Base-by-base conservation (phyloP, 1,140 invertebrate genomes). In the Alviniconcha marisindica region DNA sequence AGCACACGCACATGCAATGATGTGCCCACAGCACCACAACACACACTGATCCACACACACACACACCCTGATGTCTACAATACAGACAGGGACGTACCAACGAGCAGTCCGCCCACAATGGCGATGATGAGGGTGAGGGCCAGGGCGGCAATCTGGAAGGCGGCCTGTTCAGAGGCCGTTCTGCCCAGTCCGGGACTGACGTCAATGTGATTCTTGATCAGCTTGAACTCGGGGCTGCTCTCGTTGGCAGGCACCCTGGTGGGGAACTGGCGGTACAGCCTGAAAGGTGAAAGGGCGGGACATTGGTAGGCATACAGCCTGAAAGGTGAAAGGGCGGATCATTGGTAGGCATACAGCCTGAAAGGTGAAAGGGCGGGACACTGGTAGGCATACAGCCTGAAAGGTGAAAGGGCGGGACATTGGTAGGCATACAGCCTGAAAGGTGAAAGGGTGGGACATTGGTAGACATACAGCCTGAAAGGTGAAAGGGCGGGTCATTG, bases 141-240 rank as follows among this genome's bases (percentile, higher is more conserved):
- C 12, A 98, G 93, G 2, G 96, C 96, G 7, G 96, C 92, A 66
- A 97, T 92, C 94, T 98, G 97, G 93, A 95, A 97, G 12, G 94
- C 94, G 1, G 96, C 97, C 94, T 98, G 97, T n/a, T 94, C 89
- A 24, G 88, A 90, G 4, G 95, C 95, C 38, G 95, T 95, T 83
- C 97, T 93, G 44, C 95, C 95, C 2, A 94, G 86, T 0, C 95
- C 96, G 12, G 93, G 83, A 69, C 92, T 85, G 7, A 94, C 82
- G 24, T 90, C 77, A 24, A 84, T 88, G 38, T 81, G 48, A 28
- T 24, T 12, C 33, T 77, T 14, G 28, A 87, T 69, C 0, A 83
- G n/a, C 15, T 51, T n/a, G 42, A 85, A 85, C 38, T 87, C 87
- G 0, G 92, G 90, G 5, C 85, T 87, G 71, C 82, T 88, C 14